These are phyloP conservation scores for Gymnorhina tibicen DNA, from an alignment of 2,113 vertebrate species.

Conservation along the genomic window DNA sequence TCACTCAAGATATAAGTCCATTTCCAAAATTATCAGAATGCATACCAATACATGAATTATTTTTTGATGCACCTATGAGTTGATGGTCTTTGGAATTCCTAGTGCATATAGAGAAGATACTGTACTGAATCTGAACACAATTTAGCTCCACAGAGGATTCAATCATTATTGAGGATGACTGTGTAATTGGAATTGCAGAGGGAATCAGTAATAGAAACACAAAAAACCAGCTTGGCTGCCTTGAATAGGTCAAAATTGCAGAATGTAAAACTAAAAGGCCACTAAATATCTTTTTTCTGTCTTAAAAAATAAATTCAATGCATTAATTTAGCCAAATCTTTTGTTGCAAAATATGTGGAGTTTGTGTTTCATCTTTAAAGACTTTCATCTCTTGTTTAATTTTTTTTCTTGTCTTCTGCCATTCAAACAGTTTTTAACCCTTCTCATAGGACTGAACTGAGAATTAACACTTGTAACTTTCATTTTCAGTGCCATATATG, in stretches of 20 bases:
- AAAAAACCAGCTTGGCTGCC: background rate
- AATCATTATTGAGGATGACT: background rate
- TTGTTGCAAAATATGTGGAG: background rate
- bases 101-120: background rate
- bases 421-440: background rate
- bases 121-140: background rate
- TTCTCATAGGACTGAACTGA: background rate
- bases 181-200: background rate
- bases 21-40: background rate
- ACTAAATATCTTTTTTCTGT: background rate
- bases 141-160: background rate
- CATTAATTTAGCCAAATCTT: background rate
- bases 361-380: background rate
- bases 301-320: background rate
- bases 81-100: background rate
- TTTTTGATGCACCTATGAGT: background rate
- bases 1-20: background rate
- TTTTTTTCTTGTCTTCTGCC: background rate
- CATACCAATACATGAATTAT: background rate
- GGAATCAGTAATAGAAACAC: background rate
- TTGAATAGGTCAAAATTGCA: background rate
- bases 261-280: background rate
- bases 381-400: background rate
- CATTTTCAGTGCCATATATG: background rate
- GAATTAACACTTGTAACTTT: background rate